Conservation (phyloP, 2,113 vertebrate species). For the Ginglymostoma cirratum region DNA sequence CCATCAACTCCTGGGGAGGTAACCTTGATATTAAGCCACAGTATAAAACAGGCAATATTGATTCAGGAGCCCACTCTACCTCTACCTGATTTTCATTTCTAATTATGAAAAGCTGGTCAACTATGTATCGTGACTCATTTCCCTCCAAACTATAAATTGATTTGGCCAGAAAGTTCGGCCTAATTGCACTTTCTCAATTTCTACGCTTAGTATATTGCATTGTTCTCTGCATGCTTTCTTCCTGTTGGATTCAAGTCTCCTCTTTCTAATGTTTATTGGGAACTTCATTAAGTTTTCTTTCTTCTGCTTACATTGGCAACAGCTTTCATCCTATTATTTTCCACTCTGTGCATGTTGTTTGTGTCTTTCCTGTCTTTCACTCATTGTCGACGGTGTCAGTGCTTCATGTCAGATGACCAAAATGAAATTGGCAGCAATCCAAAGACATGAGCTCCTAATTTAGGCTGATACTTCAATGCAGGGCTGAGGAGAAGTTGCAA, state of each 20-base stretch:
- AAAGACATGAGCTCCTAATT: not conserved
- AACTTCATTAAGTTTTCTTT: not conserved
- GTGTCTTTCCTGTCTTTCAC: not conserved
- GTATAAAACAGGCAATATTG: not conserved
- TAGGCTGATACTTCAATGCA: not conserved
- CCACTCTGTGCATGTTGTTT: not conserved
- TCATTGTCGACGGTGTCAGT: not conserved
- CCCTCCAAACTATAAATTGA: not conserved
- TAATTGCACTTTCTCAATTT: not conserved
- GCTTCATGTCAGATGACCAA: not conserved
- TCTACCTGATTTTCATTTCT: not conserved
- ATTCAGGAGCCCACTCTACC: not conserved
- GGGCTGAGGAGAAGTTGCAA: not conserved
- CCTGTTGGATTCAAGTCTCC: not conserved
- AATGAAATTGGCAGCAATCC: not conserved
- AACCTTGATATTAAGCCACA: not conserved
- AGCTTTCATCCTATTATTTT: not conserved
- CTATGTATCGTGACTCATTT: not conserved
- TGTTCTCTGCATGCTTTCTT: not conserved
- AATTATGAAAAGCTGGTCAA: not conserved
- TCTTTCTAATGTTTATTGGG: not conserved
- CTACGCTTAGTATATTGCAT: not conserved
- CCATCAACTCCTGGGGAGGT: not conserved
- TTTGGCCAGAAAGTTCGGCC: not conserved
- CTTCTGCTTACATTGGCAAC: not conserved